Evolutionary conservation across 35 echinoderm and acorn worm genomes (phyloP).

Genomic region (Strongylocentrotus purpuratus): DNA sequence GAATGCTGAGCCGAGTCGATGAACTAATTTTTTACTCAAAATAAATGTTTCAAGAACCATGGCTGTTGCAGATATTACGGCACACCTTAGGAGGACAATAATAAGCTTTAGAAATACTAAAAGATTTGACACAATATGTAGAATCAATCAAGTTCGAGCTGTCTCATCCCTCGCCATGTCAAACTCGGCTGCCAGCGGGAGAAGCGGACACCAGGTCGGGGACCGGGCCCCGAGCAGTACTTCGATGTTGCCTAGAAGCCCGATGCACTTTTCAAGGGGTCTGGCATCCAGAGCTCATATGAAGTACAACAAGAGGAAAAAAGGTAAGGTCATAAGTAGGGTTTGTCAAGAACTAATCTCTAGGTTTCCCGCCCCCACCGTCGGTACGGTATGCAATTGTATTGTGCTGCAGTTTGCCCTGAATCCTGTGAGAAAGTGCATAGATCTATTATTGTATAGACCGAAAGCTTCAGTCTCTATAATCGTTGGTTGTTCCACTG

Average conservation of each 20-base stretch:
- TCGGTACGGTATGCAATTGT: no score
- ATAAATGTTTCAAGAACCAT: background rate
- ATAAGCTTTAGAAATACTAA: background rate
- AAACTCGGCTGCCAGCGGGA: background rate
- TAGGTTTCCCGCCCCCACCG: background rate
- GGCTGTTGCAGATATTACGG: background rate
- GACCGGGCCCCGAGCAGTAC: background rate
- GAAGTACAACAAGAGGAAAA: constrained; percentile 15
- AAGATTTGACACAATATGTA: background rate
- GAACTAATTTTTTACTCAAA: no score
- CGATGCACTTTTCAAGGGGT: background rate
- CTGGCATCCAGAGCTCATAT: constrained; percentile 20
- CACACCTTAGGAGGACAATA: background rate
- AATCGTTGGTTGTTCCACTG: no score
- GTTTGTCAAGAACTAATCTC: background rate
- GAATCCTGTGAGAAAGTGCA: no score
- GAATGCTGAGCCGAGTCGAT: background rate
- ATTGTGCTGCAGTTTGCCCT: no score
- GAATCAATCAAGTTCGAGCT: background rate
- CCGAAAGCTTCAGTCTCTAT: no score
- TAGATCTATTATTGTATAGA: no score
- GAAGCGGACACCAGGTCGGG: background rate
- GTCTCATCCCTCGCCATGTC: background rate
- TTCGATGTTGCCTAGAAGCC: background rate
- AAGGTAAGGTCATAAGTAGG: background rate